Conservation (phyloP, 2,888 invertebrate genomes). For the Allygus modestus region DNA sequence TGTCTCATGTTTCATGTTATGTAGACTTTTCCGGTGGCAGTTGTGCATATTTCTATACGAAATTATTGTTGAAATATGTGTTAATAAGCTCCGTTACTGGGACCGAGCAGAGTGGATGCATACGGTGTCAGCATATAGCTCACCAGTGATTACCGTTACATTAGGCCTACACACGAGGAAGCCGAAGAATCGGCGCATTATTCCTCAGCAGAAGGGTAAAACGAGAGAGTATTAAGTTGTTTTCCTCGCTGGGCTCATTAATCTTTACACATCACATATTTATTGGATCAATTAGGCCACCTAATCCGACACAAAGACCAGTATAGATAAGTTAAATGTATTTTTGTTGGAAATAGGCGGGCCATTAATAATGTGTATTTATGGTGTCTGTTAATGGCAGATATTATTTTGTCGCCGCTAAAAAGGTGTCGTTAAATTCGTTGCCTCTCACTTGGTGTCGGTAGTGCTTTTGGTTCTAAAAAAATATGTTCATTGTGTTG, state of each 20-base stretch:
- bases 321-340: slow-evolving; percentile 16
- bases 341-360: background rate
- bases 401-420: no score
- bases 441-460: no score
- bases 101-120: no score
- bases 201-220: background rate
- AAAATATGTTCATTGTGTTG: no score
- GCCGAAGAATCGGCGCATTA: background rate
- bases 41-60: no score
- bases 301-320: background rate
- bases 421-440: background rate
- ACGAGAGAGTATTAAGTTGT: background rate
- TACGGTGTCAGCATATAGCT: no score
- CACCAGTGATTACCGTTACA: no score
- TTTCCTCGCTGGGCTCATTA: background rate
- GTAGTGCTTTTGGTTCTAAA: no score
- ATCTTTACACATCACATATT: slow-evolving; percentile 12
- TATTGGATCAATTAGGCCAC: background rate
- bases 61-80: no score
- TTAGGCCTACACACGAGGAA: background rate
- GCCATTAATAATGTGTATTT: background rate
- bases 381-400: background rate
- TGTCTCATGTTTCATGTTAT: no score
- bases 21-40: no score
- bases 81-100: no score